These are phyloP conservation scores for Heteromurus nitidus DNA, from an alignment of 2,888 invertebrate species.

Conservation along the genomic window DNA sequence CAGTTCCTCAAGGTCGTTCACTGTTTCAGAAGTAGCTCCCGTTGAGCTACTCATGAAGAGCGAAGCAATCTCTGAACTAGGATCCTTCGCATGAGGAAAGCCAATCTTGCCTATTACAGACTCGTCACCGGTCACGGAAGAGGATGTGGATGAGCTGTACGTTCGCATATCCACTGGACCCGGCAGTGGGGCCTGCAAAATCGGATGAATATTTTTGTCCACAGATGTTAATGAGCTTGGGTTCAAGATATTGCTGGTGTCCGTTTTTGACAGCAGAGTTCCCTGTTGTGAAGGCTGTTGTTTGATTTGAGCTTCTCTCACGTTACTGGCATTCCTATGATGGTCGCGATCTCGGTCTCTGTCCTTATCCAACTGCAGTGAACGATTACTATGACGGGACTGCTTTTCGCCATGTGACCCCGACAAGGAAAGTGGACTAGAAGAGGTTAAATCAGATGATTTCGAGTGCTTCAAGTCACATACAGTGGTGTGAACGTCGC, in stretches of 20 bases:
- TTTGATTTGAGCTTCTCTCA: neutral
- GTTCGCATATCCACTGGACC: conserved; percentile 94
- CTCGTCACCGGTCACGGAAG: conserved; percentile 11
- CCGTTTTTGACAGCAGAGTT: neutral
- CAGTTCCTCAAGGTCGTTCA: conserved; percentile 80
- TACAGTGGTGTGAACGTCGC: conserved; percentile 66
- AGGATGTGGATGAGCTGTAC: conserved; percentile 76
- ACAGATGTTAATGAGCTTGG: neutral
- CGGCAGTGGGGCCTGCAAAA: conserved; percentile 79
- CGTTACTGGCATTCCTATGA: neutral
- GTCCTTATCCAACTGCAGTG: neutral
- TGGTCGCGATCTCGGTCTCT: conserved; percentile 28
- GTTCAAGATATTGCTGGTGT: neutral
- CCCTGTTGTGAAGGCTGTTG: conserved; percentile 2
- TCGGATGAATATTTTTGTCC: conserved; percentile 70
- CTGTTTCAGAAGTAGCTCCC: conserved; percentile 16
- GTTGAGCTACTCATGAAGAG: conserved; percentile 52
- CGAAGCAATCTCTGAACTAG: conserved; percentile 65
- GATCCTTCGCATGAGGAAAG: conserved; percentile 63
- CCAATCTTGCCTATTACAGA: conserved; percentile 40
- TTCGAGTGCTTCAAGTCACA: conserved; percentile 19
- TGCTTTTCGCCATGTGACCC: conserved; percentile 24
- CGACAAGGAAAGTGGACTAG: conserved; percentile 49
- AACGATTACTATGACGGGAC: conserved; percentile 19
- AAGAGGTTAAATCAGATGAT: conserved; percentile 14